Evolutionary conservation across 2,113 vertebrate genomes (phyloP), one percentile per base, ranked within the genome.

Genomic region (Elaphurus davidianus): DNA sequence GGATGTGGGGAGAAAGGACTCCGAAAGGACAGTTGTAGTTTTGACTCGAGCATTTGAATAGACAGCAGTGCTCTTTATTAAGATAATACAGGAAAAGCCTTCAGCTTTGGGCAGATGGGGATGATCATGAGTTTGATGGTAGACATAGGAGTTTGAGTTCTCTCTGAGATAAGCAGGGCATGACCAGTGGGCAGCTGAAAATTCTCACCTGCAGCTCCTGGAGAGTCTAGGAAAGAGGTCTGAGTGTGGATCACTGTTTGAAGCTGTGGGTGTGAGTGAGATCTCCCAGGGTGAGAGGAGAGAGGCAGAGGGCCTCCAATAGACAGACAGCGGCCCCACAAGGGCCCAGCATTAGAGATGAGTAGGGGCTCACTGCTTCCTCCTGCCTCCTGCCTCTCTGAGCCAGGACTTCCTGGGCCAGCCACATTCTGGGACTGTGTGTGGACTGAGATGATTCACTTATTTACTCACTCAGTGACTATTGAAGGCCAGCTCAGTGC

Each of bases 401-500:
- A 93, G 96, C 81, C 71, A 55, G 79, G 55, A 27, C 94, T 79
- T 64, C 45, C 5, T 27, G 36, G 54, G 33, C 30, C n/a, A 3
- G 57, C 59, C 76, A 8, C 1, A 1, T 86, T 43, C 36, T 82
- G 64, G 74, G 52, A 82, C 86, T 62, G 10, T 33, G 27, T 55
- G 2, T 79, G 36, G 43, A 28, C 82, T 62, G 4, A 1, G 9
- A 11, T 13, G 45, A 71, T 43, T 54, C 30, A 55, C 15, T 60
- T n/a, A 55, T 8, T 94, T 64, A 59, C 43, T 89, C 7, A 40
- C 19, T 50, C 5, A 87, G 4, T 33, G n/a, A 10, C 92, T 67
- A 33, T 81, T 40, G 25, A 98, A 97, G 97, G 85, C 88, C 93
- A 87, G 54, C 82, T 98, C 93, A 40, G 45, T 92, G 71, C 13